Evolutionary conservation across 2,888 invertebrate species (phyloP).

Genomic region (Therioaphis trifolii): DNA sequence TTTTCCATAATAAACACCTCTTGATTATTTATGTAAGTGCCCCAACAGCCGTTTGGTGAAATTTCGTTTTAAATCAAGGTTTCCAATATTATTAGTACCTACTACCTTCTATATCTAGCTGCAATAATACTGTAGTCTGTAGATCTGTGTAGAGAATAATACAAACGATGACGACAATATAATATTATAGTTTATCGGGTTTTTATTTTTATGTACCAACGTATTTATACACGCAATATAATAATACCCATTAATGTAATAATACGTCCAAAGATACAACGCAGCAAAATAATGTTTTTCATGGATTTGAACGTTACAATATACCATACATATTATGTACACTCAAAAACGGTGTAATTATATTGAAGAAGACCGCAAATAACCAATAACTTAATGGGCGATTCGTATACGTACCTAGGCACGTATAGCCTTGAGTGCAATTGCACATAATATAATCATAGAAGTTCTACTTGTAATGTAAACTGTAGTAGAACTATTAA

Average conservation of each 20-base stretch:
- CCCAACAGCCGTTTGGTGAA: not conserved
- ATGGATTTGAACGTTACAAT: not conserved
- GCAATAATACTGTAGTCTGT: not conserved
- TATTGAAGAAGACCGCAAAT: not conserved
- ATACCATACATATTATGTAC: not conserved
- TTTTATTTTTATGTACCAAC: not conserved
- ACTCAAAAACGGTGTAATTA: not conserved
- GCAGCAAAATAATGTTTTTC: too few species aligned
- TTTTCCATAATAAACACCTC: not conserved
- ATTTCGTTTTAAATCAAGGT: slow-evolving; percentile 34
- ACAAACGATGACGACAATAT: too few species aligned
- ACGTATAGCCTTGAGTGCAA: not conserved
- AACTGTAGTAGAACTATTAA: too few species aligned
- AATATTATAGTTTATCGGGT: not conserved
- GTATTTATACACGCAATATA: not conserved
- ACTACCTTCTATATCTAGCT: not conserved
- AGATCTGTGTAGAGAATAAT: too few species aligned
- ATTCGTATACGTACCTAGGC: not conserved
- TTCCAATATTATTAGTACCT: not conserved
- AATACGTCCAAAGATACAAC: too few species aligned
- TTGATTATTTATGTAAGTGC: not conserved
- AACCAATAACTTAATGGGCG: not conserved
- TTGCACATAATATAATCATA: not conserved
- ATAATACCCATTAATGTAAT: not conserved
- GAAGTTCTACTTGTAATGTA: too few species aligned